Evolutionary conservation across 2,888 invertebrate species (phyloP).

Genomic region (Pyralis farinalis): DNA sequence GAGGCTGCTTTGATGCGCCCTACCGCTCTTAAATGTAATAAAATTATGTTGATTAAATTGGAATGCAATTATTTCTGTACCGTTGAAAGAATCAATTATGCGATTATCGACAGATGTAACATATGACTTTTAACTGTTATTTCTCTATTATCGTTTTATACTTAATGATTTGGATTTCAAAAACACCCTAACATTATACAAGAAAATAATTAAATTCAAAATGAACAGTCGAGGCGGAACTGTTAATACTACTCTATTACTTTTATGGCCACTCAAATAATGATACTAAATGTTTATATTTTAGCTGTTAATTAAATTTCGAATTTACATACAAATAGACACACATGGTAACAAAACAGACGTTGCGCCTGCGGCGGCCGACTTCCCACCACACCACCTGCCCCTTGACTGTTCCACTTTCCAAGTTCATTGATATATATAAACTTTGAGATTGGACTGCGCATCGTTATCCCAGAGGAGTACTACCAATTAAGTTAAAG

Average conservation of each 20-base stretch:
- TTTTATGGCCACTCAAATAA: constrained; percentile 23
- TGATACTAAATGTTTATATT: constrained; percentile 39
- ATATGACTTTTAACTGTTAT: too few species aligned
- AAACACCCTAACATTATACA: neutral
- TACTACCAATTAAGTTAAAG: too few species aligned
- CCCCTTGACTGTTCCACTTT: constrained; percentile 26
- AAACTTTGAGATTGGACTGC: neutral
- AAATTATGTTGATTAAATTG: too few species aligned
- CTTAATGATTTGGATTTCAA: neutral
- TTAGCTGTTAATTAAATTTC: constrained; percentile 52
- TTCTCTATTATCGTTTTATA: too few species aligned
- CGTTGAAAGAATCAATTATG: too few species aligned
- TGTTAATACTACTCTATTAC: constrained; percentile 27
- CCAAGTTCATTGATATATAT: neutral
- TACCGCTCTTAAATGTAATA: too few species aligned
- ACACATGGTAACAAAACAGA: constrained; percentile 32
- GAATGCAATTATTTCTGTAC: too few species aligned
- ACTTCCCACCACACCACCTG: constrained; percentile 44
- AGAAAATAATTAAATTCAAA: constrained; percentile 15
- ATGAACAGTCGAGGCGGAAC: constrained; percentile 28
- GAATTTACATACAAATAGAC: constrained; percentile 47
- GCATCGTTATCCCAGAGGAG: neutral
- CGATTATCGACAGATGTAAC: too few species aligned
- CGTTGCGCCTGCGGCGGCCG: constrained; percentile 52
- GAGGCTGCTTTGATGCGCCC: too few species aligned